These are phyloP conservation scores for Drosophila burlai DNA, from an alignment of 1,140 invertebrate genomes.

Conservation along the genomic window DNA sequence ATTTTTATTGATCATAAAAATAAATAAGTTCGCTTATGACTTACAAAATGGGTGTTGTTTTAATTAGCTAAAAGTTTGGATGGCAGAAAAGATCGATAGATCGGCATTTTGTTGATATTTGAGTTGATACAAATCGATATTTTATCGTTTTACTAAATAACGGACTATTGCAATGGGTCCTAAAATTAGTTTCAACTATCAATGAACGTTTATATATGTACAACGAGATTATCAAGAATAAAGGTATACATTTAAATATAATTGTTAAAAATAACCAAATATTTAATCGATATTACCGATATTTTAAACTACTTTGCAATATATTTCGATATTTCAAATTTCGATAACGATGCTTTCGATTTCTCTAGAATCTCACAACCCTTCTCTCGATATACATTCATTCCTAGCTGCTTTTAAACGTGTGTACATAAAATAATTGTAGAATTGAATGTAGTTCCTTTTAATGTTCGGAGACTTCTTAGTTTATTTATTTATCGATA, in stretches of 20 bases:
- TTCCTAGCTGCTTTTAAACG: too few relatives aligned
- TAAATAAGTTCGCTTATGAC: slow-evolving; percentile 59
- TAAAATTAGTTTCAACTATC: too few relatives aligned
- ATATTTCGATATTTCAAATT: not conserved
- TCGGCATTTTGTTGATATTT: not conserved
- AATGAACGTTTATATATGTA: too few relatives aligned
- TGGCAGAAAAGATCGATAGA: not conserved
- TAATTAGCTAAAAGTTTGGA: not conserved
- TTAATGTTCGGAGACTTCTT: not conserved
- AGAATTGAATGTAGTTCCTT: not conserved
- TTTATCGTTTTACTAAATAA: not conserved
- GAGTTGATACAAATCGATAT: too few relatives aligned
- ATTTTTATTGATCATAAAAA: slow-evolving; percentile 44
- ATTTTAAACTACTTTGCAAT: not conserved
- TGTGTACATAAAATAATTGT: too few relatives aligned
- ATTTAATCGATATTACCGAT: not conserved
- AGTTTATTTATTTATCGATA: not conserved
- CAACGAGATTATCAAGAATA: too few relatives aligned
- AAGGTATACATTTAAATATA: too few relatives aligned
- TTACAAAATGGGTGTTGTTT: slow-evolving; percentile 1
- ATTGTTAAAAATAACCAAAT: too few relatives aligned
- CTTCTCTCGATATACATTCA: too few relatives aligned
- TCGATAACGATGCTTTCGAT: not conserved
- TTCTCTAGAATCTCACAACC: not conserved
- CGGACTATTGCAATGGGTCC: too few relatives aligned